These are phyloP conservation scores for Hyles euphorbiae DNA, from an alignment of 1,140 invertebrate species.

Conservation along the genomic window DNA sequence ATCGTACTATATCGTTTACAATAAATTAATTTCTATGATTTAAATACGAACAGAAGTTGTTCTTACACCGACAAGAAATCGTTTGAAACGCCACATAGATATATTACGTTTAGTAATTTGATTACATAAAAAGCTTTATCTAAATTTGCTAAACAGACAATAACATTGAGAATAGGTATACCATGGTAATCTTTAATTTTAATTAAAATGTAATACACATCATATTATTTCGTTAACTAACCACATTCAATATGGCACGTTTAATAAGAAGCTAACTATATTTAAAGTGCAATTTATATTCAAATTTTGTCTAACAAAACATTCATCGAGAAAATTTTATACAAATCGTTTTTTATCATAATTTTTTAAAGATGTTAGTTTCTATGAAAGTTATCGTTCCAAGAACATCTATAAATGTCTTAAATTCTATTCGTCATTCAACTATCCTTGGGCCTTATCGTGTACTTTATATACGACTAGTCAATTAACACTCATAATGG, in stretches of 20 bases:
- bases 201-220: not conserved
- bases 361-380: no score
- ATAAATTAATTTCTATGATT: constrained; percentile 19
- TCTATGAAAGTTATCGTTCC: not conserved
- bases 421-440: constrained; percentile 5
- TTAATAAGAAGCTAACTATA: not conserved
- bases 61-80: constrained; percentile 16
- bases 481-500: constrained; percentile 24
- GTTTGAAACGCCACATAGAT: constrained; percentile 18
- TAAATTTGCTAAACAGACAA: constrained; percentile 14
- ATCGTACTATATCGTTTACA: constrained; percentile 31
- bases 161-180: constrained; percentile 1
- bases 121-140: constrained; percentile 26
- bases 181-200: not conserved
- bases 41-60: constrained; percentile 19
- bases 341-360: not conserved
- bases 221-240: constrained; percentile 5
- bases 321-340: constrained; percentile 14
- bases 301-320: not conserved
- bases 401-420: no score
- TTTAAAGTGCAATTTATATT: not conserved
- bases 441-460: constrained; percentile 14
- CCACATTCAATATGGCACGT: constrained; percentile 30
- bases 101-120: constrained; percentile 19
- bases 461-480: constrained; percentile 55